Percentiles rank a stretch among this genome's conserved stretches.
Conservation (phyloP, 2,113 vertebrate species). For the Vireo altiloquus region DNA sequence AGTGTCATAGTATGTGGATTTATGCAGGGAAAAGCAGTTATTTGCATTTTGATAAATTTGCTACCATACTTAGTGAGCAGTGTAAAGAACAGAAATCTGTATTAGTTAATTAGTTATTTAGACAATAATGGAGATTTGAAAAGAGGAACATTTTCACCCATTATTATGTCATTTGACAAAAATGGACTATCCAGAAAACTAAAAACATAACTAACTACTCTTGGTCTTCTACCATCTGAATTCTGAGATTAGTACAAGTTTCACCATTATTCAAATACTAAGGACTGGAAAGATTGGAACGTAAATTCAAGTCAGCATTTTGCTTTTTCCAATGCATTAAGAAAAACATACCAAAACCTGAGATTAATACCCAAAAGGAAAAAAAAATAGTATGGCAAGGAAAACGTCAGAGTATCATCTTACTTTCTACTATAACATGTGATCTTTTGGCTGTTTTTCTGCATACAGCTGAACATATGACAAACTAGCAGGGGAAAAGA, state of each 20-base stretch:
- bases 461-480: not conserved
- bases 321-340: not conserved
- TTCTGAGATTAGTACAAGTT: not conserved
- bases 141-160: conserved; percentile 11
- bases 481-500: not conserved
- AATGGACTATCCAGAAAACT: not conserved
- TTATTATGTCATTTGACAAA: not conserved
- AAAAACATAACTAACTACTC: conserved; percentile 10
- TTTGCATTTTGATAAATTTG: not conserved
- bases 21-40: not conserved
- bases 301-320: not conserved
- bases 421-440: not conserved
- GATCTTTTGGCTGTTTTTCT: not conserved
- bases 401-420: not conserved
- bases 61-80: not conserved
- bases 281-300: not conserved
- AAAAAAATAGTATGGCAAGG: not conserved
- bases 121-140: not conserved
- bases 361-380: not conserved
- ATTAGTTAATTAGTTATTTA: not conserved
- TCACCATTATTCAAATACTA: conserved; percentile 24
- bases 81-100: not conserved
- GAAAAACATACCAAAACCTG: not conserved
- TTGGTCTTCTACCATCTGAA: not conserved
- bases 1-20: not conserved